Conservation (phyloP, 2,113 vertebrate species). For the Esox niger region DNA sequence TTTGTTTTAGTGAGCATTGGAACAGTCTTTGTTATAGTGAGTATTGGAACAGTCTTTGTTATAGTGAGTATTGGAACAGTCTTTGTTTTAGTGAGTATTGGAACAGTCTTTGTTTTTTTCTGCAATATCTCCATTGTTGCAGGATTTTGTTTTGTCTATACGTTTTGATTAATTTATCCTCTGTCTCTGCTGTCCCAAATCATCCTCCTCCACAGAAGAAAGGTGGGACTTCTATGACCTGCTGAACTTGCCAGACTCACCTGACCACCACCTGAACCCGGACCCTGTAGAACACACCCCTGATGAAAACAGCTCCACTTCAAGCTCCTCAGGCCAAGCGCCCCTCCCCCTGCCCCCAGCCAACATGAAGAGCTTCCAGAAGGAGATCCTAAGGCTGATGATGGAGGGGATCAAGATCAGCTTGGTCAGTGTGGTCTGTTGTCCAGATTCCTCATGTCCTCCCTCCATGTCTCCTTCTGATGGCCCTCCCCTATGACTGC, state of each 20-base stretch:
- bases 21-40: no score
- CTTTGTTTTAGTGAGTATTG: no score
- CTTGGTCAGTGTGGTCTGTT: constrained; percentile 74
- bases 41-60: no score
- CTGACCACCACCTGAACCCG: constrained; percentile 68
- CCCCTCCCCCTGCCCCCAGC: constrained; percentile 66
- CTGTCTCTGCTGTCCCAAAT: not conserved
- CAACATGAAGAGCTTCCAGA: constrained; percentile 84
- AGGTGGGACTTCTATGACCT: constrained; percentile 83
- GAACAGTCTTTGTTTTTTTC: no score
- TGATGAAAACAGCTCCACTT: constrained; percentile 73
- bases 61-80: no score
- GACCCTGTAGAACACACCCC: constrained; percentile 67
- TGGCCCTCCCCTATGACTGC: no score
- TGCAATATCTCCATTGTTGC: no score
- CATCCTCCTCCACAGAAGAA: constrained; percentile 70
- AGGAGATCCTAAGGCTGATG: constrained; percentile 86
- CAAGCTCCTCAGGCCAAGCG: constrained; percentile 47
- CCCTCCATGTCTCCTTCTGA: no score
- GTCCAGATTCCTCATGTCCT: no score
- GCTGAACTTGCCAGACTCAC: constrained; percentile 82
- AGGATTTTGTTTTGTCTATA: no score
- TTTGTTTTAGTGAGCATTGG: no score
- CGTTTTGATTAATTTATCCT: no score
- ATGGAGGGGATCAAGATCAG: constrained; percentile 86